These are phyloP conservation scores for Hofmannophila pseudospretella DNA, from an alignment of 2,888 invertebrate genomes.

Conservation along the genomic window DNA sequence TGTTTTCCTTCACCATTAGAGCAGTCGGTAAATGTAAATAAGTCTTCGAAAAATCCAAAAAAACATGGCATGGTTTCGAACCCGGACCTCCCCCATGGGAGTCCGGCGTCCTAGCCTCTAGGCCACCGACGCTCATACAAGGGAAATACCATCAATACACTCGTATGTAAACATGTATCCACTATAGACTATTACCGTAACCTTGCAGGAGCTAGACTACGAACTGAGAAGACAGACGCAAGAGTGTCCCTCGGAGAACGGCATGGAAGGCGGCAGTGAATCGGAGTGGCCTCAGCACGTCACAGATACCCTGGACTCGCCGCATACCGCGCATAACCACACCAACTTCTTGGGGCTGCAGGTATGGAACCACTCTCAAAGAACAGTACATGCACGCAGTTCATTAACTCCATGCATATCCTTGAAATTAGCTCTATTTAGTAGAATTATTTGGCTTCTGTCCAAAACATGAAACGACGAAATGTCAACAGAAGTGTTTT, in stretches of 20 bases:
- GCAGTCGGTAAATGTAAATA: too few species aligned
- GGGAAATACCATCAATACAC: too few species aligned
- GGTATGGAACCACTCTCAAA: too few species aligned
- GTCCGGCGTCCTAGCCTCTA: too few species aligned
- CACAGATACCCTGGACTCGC: conserved; percentile 71
- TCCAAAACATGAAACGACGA: conserved; percentile 1
- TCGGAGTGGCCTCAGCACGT: conserved; percentile 83
- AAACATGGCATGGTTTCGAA: too few species aligned
- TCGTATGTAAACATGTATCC: too few species aligned
- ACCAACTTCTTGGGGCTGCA: conserved; percentile 76
- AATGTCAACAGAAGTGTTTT: not conserved
- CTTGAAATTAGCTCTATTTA: conserved; percentile 5
- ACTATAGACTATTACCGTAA: too few species aligned
- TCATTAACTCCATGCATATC: not conserved
- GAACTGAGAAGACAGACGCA: conserved; percentile 83
- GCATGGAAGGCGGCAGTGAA: conserved; percentile 71
- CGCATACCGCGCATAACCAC: conserved; percentile 77
- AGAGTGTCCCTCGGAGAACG: conserved; percentile 76
- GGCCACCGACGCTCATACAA: too few species aligned
- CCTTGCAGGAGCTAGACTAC: conserved; percentile 85
- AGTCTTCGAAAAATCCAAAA: too few species aligned
- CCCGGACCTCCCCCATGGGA: too few species aligned
- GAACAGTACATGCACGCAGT: too few species aligned
- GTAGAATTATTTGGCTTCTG: not conserved
- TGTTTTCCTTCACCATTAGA: too few species aligned